These are phyloP conservation scores for Sorex fumeus DNA, from an alignment of 2,113 vertebrate genomes.

Conservation along the genomic window DNA sequence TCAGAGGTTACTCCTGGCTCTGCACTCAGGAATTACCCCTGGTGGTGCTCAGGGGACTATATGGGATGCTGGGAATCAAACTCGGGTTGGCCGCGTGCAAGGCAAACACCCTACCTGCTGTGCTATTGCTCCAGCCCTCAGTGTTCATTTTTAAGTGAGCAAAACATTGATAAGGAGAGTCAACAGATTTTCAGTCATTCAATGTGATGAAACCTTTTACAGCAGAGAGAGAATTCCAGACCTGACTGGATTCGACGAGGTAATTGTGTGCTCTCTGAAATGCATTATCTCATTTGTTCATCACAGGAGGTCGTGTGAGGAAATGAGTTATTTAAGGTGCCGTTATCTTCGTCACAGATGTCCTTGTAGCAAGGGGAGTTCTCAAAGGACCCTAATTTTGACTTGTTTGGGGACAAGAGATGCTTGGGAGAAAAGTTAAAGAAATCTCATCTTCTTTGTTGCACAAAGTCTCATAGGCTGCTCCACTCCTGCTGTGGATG, in stretches of 20 bases:
- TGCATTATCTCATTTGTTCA: background rate
- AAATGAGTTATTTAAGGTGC: background rate
- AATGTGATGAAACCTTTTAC: background rate
- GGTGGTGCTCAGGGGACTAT: too few relatives aligned
- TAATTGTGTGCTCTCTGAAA: slow-evolving; percentile 9
- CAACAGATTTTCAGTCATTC: slow-evolving; percentile 34
- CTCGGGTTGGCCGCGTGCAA: too few relatives aligned
- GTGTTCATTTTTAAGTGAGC: slow-evolving; percentile 22
- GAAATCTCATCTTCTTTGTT: background rate
- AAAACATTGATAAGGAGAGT: slow-evolving; percentile 34
- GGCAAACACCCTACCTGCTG: too few relatives aligned
- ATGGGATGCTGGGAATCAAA: too few relatives aligned
- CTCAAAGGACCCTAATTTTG: background rate
- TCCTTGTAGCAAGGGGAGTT: background rate
- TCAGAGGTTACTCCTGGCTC: too few relatives aligned
- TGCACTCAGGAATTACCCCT: too few relatives aligned
- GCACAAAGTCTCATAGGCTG: background rate
- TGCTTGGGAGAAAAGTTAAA: slow-evolving; percentile 4
- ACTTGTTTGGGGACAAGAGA: background rate
- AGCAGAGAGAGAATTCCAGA: background rate
- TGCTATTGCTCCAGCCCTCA: too few relatives aligned
- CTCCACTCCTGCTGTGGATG: background rate
- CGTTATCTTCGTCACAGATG: background rate
- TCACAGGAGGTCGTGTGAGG: background rate
- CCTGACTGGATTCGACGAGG: background rate